Evolutionary conservation across 2,113 vertebrate species (phyloP), one percentile per base, ranked within the genome.

Genomic region (Mustela lutreola): DNA sequence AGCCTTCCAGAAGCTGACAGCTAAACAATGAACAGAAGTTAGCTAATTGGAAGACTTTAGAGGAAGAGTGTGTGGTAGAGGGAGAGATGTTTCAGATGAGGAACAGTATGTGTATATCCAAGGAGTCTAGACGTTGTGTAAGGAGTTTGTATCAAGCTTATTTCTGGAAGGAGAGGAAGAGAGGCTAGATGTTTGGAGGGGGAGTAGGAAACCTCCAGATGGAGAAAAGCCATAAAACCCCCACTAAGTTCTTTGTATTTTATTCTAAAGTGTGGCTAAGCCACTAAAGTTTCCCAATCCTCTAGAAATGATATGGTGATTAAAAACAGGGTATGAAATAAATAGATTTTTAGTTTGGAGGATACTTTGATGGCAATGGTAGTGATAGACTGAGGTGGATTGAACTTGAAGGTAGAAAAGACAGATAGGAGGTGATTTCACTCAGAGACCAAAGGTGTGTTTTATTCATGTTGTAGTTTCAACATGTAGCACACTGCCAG

Each of bases 171-270:
- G 48, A 89, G 60, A 83, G 31, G 31, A 10, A 81, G 53, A 92
- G 45, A 84, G 33, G 53, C 22, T 60, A 91, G 63, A 63, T 76
- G 16, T 62, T 78, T 88, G 39, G 76, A 70, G 53, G 2, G 42
- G 42, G 73, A 28, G 58, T 18, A 76, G 70, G 80, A 95, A 82
- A 14, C 0, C 16, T 96, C 39, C 53, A 92, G 63, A 76, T 87
- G 90, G 95, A 92, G 48, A 81, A 96, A 92, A 96, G 70, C 94
- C 92, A 95, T 21, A 16, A 88, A 95, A 97, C 85, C 70, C 21
- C 79, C 90, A 91, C 88, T 94, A 95, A 97, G 67, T 65, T 91
- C 36, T 94, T 98, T 92, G 94, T 76, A 92, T 97, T 97, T 97
- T 94, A 97, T 95, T 86, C 96, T 88, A 91, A 96, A 97, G 90